Evolutionary conservation across 2,888 invertebrate genomes (phyloP).

Genomic region (Caenorhabditis uteleia): DNA sequence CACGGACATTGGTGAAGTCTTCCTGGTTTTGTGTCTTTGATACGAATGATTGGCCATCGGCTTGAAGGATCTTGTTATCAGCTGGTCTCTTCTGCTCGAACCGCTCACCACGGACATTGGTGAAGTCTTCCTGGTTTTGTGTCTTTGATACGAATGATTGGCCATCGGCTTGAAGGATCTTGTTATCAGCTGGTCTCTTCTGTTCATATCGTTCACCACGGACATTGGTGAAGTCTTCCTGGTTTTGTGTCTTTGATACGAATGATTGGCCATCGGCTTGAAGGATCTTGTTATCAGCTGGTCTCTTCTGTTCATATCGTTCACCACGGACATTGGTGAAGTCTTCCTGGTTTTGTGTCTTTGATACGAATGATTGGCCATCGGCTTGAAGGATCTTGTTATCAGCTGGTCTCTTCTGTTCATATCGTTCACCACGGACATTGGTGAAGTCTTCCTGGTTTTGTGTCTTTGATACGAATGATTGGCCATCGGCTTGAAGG

Average conservation of each 20-base stretch:
- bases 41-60: background rate
- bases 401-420: background rate
- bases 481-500: background rate
- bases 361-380: background rate
- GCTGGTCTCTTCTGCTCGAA: background rate
- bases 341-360: constrained; percentile 4
- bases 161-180: background rate
- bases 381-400: background rate
- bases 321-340: constrained; percentile 2
- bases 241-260: constrained; percentile 1
- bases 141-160: background rate
- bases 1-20: constrained; percentile 2
- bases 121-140: constrained; percentile 5
- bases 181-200: background rate
- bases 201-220: constrained; percentile 3
- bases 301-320: background rate
- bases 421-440: constrained; percentile 3
- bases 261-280: constrained; percentile 1
- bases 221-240: constrained; percentile 2
- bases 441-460: constrained; percentile 4
- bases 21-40: constrained; percentile 2
- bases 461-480: constrained; percentile 1
- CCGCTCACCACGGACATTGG: background rate
- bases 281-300: background rate
- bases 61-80: background rate